Conservation (phyloP, 2,113 vertebrate genomes). For the Gracilinanus agilis region DNA sequence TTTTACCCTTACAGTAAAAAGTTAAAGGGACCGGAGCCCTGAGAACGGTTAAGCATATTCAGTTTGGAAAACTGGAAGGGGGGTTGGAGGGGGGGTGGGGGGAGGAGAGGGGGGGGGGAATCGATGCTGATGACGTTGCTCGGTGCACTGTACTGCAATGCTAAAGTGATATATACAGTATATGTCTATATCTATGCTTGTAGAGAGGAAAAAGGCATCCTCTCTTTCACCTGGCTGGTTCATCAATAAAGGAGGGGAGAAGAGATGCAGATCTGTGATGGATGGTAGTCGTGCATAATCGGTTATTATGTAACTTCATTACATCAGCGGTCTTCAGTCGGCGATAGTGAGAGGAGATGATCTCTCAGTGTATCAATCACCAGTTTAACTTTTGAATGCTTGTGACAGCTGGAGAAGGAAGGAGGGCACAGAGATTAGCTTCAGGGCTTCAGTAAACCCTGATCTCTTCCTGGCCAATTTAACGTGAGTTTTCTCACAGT, state of each 20-base stretch:
- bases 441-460: conserved; percentile 78
- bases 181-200: conserved; percentile 58
- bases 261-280: conserved; percentile 86
- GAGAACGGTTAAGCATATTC: conserved; percentile 79
- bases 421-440: conserved; percentile 72
- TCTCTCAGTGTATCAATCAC: conserved; percentile 76
- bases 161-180: conserved; percentile 83
- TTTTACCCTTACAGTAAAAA: conserved; percentile 76
- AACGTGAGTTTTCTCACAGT: conserved; percentile 69
- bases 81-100: conserved; percentile 37
- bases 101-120: conserved; percentile 69
- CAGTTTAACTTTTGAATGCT: conserved; percentile 84
- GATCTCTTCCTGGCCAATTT: conserved; percentile 77
- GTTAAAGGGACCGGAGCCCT: conserved; percentile 76
- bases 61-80: conserved; percentile 73
- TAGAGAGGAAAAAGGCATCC: conserved; percentile 76
- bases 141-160: conserved; percentile 84
- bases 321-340: conserved; percentile 86
- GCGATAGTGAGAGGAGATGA: conserved; percentile 81
- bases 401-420: conserved; percentile 62
- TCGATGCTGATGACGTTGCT: conserved; percentile 85
- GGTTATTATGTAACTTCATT: conserved; percentile 89
- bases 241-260: conserved; percentile 84
- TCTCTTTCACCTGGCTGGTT: conserved; percentile 84
- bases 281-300: conserved; percentile 86